phyloP scores from a whole-genome alignment of 2,113 vertebrate species.

The Callionymus lyra region DNA sequence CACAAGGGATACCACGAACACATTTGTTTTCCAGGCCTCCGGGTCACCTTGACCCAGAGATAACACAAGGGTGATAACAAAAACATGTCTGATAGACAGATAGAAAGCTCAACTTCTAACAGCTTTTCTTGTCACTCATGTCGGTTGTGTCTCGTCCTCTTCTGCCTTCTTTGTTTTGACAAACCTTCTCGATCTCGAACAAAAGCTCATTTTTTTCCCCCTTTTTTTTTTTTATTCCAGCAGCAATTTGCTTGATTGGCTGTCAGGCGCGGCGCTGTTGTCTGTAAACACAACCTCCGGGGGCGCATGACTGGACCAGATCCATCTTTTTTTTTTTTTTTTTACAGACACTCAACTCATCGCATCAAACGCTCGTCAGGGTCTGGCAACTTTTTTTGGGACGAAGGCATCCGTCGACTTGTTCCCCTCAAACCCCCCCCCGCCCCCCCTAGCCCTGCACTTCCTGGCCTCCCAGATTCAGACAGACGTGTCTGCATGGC shows the following conservation, averaged over 20 bases:
- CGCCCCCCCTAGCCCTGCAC: conserved; percentile 1
- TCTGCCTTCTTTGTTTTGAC: too few relatives aligned
- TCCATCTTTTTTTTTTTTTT: too few relatives aligned
- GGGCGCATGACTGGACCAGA: conserved; percentile 47
- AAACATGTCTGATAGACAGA: too few relatives aligned
- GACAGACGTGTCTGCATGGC: conserved; percentile 42
- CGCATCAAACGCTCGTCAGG: conserved; percentile 42
- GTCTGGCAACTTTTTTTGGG: conserved; percentile 28
- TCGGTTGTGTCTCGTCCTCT: too few relatives aligned
- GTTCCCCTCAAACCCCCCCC: background rate
- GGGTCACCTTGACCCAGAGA: too few relatives aligned
- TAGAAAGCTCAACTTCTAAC: too few relatives aligned
- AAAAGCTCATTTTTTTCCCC: too few relatives aligned
- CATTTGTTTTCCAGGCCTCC: too few relatives aligned
- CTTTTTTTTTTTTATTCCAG: conserved; percentile 23
- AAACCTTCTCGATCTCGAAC: too few relatives aligned
- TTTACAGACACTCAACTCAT: conserved; percentile 21
- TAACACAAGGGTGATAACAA: too few relatives aligned
- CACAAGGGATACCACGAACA: too few relatives aligned
- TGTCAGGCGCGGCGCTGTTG: conserved; percentile 48
- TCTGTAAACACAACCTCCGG: conserved; percentile 50
- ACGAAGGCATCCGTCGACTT: conserved; percentile 37
- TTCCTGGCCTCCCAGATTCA: conserved; percentile 28
- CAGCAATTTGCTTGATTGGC: conserved; percentile 44
- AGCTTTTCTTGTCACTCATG: too few relatives aligned